Evolutionary conservation across 2,888 invertebrate genomes (phyloP), one percentile per base, ranked within the genome.

Genomic region (Scaptodrosophila latifasciaeformis): DNA sequence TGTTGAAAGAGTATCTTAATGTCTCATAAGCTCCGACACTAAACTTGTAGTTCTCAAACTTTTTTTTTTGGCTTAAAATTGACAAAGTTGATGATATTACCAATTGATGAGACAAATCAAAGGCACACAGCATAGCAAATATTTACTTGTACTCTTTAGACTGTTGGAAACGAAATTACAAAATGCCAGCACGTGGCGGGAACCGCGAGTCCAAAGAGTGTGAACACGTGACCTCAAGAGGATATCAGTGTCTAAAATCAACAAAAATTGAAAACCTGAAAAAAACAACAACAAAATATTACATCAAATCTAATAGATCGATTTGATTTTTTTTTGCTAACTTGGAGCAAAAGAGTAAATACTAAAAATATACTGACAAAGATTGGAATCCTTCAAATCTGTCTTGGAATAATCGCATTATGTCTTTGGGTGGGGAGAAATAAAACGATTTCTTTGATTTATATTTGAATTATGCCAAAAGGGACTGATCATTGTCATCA

Each of bases 141-240:
- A 78, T 76, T 76, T 76, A 67, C 56, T 13, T 49, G 53, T 50
- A 52, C 57, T 56, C n/a, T n/a, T n/a, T n/a, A n/a, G n/a, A n/a
- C n/a, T n/a, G n/a, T n/a, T n/a, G 69, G 53, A 63, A 67, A 47
- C 53, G 57, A 57, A 70, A 74, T 70, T 68, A 57, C 46, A 67
- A 74, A 71, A 59, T 54, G 59, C 60, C 48, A 46, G 49, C 79
- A 79, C 76, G 79, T 79, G 79, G 44, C 67, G 19, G 39, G 47
- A 60, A 64, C 62, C 67, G 61, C 62, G 53, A 68, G 39, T 19
- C 39, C 56, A 40, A 57, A 65, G 80, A 82, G 82, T 82, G 82
- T 80, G 80, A 82, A 82, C 83, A 82, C 82, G 82, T 82, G 82
- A 65, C 50, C n/a, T n/a, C n/a, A n/a, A n/a, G n/a, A n/a, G 37